phyloP scores from a whole-genome alignment of 2,113 vertebrate genomes.

The Sporophila hypoxantha region DNA sequence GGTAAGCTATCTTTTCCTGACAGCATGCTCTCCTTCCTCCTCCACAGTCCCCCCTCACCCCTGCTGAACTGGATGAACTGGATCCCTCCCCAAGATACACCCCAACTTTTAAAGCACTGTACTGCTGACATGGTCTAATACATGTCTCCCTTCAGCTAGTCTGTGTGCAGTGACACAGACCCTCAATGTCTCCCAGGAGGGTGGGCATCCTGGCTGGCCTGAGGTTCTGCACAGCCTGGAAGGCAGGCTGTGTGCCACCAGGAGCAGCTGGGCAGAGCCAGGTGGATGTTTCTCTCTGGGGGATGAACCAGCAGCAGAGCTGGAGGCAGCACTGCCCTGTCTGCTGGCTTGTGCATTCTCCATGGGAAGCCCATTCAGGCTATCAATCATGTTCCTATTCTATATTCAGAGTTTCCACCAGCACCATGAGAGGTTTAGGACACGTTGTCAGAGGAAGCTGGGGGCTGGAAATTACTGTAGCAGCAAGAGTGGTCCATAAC shows the following conservation, averaged over 20 bases:
- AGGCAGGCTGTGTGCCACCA: not conserved
- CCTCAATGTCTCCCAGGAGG: not conserved
- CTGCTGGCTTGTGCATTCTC: accelerated
- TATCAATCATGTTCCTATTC: not conserved
- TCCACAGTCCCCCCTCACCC: not conserved
- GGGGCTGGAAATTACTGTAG: not conserved
- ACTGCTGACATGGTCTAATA: not conserved
- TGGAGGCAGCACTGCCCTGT: not conserved
- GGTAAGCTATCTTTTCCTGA: not conserved
- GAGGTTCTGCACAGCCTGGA: not conserved
- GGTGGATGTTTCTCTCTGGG: not conserved
- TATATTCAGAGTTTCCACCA: not conserved
- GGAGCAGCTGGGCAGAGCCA: not conserved
- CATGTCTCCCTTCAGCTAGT: not conserved
- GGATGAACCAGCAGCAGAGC: not conserved
- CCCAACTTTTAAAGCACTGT: not conserved
- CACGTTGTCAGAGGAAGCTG: not conserved
- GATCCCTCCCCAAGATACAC: slow-evolving; percentile 34
- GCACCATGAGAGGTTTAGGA: not conserved
- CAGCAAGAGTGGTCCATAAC: not conserved
- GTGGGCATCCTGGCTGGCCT: not conserved
- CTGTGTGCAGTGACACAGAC: not conserved
- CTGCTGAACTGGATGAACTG: slow-evolving; percentile 20
- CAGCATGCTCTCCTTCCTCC: not conserved
- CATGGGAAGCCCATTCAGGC: not conserved